Conservation (phyloP, 2,113 vertebrate species). For the Poeciliopsis retropinna region DNA sequence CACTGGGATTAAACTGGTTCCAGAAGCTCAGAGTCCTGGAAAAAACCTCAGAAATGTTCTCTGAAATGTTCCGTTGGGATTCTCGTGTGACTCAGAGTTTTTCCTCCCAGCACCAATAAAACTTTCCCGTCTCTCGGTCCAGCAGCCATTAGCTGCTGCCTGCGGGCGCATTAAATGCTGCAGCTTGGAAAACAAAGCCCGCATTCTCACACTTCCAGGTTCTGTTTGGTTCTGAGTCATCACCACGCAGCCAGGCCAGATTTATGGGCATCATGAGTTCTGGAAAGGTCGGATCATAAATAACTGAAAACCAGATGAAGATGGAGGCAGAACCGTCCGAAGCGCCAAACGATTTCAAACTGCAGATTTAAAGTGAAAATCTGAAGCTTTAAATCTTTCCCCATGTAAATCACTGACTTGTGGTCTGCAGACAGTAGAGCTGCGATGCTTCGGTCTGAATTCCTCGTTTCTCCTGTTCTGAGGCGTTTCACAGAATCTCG, state of each 20-base stretch:
- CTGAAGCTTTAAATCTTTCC: too few relatives aligned
- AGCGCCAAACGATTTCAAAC: too few relatives aligned
- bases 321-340: neutral
- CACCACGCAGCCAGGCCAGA: neutral
- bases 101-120: slow-evolving; percentile 1
- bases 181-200: neutral
- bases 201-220: neutral
- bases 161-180: neutral
- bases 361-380: too few relatives aligned
- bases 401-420: too few relatives aligned
- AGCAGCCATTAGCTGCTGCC: slow-evolving; percentile 13
- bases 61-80: neutral
- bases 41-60: neutral
- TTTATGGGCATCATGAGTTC: slow-evolving; percentile 14
- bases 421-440: too few relatives aligned
- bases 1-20: neutral
- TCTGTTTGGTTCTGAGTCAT: neutral
- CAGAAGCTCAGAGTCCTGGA: neutral
- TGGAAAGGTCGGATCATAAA: slow-evolving; percentile 33
- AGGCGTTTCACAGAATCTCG: too few relatives aligned
- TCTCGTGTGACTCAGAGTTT: slow-evolving; percentile 42
- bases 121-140: slow-evolving; percentile 8
- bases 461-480: too few relatives aligned
- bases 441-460: too few relatives aligned
- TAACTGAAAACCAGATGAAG: neutral